Conservation (phyloP, 2,113 vertebrate species). For the Piaya cayana region DNA sequence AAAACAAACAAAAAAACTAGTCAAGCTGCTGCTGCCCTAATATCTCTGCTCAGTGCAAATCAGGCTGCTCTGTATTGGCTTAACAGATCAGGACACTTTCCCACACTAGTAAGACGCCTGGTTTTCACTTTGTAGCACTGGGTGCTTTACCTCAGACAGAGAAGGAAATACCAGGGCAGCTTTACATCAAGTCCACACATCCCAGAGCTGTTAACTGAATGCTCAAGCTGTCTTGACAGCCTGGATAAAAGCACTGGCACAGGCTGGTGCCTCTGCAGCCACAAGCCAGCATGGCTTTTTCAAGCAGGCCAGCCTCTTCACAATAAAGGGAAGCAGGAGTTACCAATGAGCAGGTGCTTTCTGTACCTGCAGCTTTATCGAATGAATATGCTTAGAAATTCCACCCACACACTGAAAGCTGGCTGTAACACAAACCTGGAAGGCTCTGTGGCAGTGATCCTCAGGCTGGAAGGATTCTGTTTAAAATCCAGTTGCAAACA, state of each 20-base stretch:
- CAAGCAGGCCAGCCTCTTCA: neutral
- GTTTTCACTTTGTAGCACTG: neutral
- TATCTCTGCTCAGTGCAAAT: neutral
- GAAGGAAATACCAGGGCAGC: neutral
- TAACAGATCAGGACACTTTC: neutral
- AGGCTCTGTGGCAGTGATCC: neutral
- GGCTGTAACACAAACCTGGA: neutral
- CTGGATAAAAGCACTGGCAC: neutral
- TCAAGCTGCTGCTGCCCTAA: neutral
- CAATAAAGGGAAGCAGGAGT: neutral
- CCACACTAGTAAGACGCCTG: neutral
- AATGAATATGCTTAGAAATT: neutral
- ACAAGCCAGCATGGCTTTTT: accelerated
- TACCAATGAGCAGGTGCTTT: accelerated
- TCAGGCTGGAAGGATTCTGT: neutral
- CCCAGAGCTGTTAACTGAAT: neutral
- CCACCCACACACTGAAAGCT: neutral
- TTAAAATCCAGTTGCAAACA: neutral
- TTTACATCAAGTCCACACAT: neutral
- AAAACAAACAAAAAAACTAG: neutral
- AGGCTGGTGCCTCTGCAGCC: neutral
- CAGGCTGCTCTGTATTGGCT: neutral
- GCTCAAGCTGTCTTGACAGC: neutral
- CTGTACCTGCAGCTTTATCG: accelerated
- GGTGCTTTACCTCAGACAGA: neutral